Percentiles rank a stretch among this genome's conserved stretches.
These are phyloP conservation scores for Nephrocerus scutellatus DNA, from an alignment of 2,888 invertebrate species.

Conservation along the genomic window DNA sequence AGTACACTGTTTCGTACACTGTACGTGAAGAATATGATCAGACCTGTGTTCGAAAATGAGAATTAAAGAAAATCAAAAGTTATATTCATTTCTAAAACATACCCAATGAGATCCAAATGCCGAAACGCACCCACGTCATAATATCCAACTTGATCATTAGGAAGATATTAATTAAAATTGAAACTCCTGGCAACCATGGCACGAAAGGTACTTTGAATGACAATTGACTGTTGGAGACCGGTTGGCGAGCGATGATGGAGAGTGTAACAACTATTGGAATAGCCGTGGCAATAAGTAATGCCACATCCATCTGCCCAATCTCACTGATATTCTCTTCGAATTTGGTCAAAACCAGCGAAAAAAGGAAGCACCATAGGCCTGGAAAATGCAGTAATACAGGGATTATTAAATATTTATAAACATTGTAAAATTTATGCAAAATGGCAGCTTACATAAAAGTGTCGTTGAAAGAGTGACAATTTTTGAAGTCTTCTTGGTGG, in stretches of 20 bases:
- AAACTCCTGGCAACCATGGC: slow-evolving; percentile 72
- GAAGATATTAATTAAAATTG: slow-evolving; percentile 76
- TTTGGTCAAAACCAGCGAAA: slow-evolving; percentile 33
- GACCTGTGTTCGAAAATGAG: slow-evolving; percentile 42
- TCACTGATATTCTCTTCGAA: slow-evolving; percentile 31
- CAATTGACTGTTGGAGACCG: slow-evolving; percentile 55
- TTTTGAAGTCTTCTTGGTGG: slow-evolving; percentile 47
- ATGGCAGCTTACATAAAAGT: slow-evolving; percentile 45
- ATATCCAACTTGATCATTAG: slow-evolving; percentile 61
- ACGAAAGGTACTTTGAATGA: slow-evolving; percentile 71
- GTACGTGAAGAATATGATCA: slow-evolving; percentile 55
- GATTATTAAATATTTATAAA: not conserved
- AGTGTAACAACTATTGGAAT: slow-evolving; percentile 47
- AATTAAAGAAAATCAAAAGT: too few relatives aligned
- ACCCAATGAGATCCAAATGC: slow-evolving; percentile 74
- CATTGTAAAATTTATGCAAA: not conserved
- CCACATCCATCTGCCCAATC: slow-evolving; percentile 23
- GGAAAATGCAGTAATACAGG: slow-evolving; percentile 9
- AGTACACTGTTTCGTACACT: slow-evolving; percentile 52
- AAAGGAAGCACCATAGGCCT: slow-evolving; percentile 36
- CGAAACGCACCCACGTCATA: slow-evolving; percentile 77
- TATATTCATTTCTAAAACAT: too few relatives aligned
- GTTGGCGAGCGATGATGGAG: slow-evolving; percentile 54
- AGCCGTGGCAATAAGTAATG: slow-evolving; percentile 25
- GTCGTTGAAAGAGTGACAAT: slow-evolving; percentile 47